Percentiles rank a stretch among this genome's conserved stretches.
phyloP scores from a whole-genome alignment of 2,113 vertebrate species.

The Triplophysa dalaica region DNA sequence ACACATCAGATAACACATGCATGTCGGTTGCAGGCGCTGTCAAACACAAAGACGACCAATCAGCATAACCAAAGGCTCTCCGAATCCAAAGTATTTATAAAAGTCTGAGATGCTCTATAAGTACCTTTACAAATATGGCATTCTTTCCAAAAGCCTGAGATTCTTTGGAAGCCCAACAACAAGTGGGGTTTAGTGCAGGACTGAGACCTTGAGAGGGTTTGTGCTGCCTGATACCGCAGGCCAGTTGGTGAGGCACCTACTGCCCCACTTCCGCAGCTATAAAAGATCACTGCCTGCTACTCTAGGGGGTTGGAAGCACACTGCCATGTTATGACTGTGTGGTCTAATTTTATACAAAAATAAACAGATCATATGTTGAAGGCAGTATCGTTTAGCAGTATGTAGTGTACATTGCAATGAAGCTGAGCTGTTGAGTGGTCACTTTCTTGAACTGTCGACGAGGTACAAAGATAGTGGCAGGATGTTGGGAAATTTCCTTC shows the following conservation, averaged over 20 bases:
- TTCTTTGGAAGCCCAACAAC: not conserved
- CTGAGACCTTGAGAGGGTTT: conserved; percentile 8
- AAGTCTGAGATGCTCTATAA: not conserved
- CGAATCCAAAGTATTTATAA: not conserved
- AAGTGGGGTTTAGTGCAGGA: not conserved
- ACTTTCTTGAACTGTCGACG: not conserved
- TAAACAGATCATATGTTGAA: conserved; percentile 14
- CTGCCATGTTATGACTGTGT: conserved; percentile 14
- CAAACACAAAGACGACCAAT: conserved; percentile 39
- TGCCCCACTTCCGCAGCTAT: not conserved
- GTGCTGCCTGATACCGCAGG: not conserved
- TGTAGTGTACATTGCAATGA: not conserved
- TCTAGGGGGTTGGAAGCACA: conserved; percentile 11
- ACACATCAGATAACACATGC: conserved; percentile 41
- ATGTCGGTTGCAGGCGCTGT: conserved; percentile 38
- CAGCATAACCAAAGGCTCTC: not conserved
- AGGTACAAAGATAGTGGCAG: conserved; percentile 9
- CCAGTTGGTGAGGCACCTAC: not conserved
- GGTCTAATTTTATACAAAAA: conserved; percentile 5
- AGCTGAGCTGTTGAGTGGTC: not conserved
- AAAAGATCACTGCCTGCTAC: not conserved
- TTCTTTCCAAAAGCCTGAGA: not conserved
- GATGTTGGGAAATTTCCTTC: conserved; percentile 35
- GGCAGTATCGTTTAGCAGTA: not conserved
- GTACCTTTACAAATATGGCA: not conserved